These are phyloP conservation scores for Drosophila quadrilineata DNA, from an alignment of 1,140 invertebrate species.

Conservation along the genomic window DNA sequence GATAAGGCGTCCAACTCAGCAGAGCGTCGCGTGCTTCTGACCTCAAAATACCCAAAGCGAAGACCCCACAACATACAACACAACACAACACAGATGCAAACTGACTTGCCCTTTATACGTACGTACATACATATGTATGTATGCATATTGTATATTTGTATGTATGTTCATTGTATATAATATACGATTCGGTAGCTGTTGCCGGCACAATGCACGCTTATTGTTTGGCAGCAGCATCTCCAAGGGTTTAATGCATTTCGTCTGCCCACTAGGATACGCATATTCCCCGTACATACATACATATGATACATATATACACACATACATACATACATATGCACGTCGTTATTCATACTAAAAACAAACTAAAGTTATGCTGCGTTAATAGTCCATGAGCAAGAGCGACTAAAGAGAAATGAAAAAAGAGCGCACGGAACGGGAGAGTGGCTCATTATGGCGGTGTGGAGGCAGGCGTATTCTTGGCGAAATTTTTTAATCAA, in stretches of 20 bases:
- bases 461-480: neutral
- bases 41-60: conserved; percentile 48
- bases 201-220: conserved; percentile 43
- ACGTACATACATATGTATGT: conserved; percentile 6
- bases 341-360: conserved; percentile 30
- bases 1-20: conserved; percentile 21
- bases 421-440: too few relatives aligned
- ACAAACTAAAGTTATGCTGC: conserved; percentile 3
- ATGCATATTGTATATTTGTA: neutral
- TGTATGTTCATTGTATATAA: neutral
- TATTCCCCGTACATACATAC: neutral
- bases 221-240: conserved; percentile 34
- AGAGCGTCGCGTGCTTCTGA: conserved; percentile 23
- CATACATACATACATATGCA: neutral
- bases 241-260: conserved; percentile 33
- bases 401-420: too few relatives aligned
- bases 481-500: conserved; percentile 34
- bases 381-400: too few relatives aligned
- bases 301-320: neutral
- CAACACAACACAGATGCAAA: neutral
- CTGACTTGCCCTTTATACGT: conserved; percentile 9
- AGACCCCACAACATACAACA: too few relatives aligned
- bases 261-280: conserved; percentile 29
- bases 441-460: conserved; percentile 22
- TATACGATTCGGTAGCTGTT: conserved; percentile 25